These are phyloP conservation scores for Brachycybe producta DNA, from an alignment of 2,888 invertebrate species.

Conservation along the genomic window DNA sequence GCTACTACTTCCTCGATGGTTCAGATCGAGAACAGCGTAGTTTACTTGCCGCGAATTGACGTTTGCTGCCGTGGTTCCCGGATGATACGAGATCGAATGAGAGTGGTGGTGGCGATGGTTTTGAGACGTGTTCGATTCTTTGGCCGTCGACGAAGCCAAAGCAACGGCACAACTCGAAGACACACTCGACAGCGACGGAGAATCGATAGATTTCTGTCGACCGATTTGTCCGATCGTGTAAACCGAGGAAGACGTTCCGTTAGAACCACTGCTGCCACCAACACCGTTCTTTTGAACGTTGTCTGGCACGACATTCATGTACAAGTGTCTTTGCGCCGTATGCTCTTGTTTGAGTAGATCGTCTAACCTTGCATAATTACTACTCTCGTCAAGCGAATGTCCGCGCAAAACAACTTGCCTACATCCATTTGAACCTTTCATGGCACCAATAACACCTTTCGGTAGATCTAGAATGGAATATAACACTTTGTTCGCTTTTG, in stretches of 20 bases:
- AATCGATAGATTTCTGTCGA: conserved; percentile 11
- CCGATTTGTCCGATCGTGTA: conserved; percentile 21
- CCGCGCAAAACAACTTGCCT: conserved; percentile 11
- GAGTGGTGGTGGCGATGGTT: conserved; percentile 11
- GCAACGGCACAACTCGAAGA: not conserved
- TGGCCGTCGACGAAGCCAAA: not conserved
- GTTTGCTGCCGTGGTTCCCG: not conserved
- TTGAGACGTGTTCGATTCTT: not conserved
- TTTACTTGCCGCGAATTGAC: conserved; percentile 42
- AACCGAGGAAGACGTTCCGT: conserved; percentile 20
- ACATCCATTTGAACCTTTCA: conserved; percentile 9
- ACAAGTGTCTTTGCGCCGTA: conserved; percentile 27
- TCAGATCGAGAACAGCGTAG: conserved; percentile 67
- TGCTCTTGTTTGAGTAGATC: conserved; percentile 25
- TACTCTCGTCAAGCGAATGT: conserved; percentile 24
- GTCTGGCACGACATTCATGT: conserved; percentile 39
- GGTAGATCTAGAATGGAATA: conserved; percentile 11
- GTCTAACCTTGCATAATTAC: conserved; percentile 27
- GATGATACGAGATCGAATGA: not conserved
- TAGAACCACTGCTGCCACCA: not conserved
- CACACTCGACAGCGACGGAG: not conserved
- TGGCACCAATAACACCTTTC: not conserved
- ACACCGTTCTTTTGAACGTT: conserved; percentile 30
- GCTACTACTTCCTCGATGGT: conserved; percentile 28
- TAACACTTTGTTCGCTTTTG: not conserved